These are phyloP conservation scores for Platyrinchus mystaceus DNA, from an alignment of 2,797 vertebrate genomes.

Conservation along the genomic window DNA sequence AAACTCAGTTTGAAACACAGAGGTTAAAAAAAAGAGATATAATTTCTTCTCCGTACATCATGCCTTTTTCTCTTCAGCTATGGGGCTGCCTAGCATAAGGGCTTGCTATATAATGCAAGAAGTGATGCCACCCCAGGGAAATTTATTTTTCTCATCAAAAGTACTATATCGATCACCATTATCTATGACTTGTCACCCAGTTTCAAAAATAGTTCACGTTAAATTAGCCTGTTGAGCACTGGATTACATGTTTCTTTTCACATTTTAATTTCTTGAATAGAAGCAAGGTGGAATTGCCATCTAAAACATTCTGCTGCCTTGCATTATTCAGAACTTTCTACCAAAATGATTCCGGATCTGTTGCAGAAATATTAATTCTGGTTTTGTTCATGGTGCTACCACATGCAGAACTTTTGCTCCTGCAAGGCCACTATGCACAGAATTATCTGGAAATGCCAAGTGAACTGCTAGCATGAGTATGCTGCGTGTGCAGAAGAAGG, in stretches of 20 bases:
- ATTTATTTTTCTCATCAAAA: neutral
- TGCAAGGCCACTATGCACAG: neutral
- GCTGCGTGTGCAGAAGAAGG: neutral
- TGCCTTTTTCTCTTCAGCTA: neutral
- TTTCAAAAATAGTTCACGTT: neutral
- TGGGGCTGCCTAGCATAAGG: neutral
- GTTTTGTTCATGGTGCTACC: neutral
- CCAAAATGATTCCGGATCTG: neutral
- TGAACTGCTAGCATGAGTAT: neutral
- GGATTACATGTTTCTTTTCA: neutral
- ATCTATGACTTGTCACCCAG: neutral
- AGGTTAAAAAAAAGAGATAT: neutral
- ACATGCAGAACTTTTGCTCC: neutral
- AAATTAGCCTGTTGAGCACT: neutral
- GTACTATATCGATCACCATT: neutral
- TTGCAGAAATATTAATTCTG: neutral
- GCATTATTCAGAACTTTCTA: neutral
- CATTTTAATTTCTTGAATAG: neutral
- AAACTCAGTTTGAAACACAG: neutral
- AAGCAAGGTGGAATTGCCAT: neutral
- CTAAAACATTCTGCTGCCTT: neutral
- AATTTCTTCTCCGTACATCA: neutral
- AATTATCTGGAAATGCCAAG: neutral
- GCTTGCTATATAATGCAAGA: neutral
- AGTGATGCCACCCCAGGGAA: neutral